Evolutionary conservation across 2,888 invertebrate genomes (phyloP), one percentile per base, ranked within the genome.

Genomic region (Epinotia brunnichana): DNA sequence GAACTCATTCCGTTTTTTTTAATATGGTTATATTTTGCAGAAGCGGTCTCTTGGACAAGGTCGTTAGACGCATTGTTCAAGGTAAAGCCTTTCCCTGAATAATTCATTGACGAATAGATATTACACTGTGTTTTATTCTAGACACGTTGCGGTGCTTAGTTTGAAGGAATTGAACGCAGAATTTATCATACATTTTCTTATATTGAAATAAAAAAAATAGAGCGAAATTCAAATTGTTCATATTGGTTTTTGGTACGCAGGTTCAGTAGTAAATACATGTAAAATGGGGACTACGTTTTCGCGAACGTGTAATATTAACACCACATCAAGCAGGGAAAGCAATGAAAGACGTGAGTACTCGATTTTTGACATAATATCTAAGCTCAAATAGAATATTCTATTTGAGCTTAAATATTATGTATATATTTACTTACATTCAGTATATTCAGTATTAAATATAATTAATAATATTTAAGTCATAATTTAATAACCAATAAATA

Each of bases 231-330:
- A 64, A 76, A 76, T 67, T 68, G 61, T 54, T 75, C 70, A 41
- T 63, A 56, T 29, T 71, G 70, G 54, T 74, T 80, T 51, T 77
- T 60, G 11, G 10, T 56, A 56, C 56, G 48, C 72, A 83, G 84
- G 79, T 75, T 69, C 79, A 57, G 51, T 77, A 62, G 35, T 71
- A 71, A 67, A 73, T 78, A 78, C 75, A 63, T 85, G 76, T 70
- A 81, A 74, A 78, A 94, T 94, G 94, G 94, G 94, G 72, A 89
- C 87, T 78, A 88, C 91, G 10, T 88, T 87, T 79, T 90, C 92
- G 71, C 91, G 89, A 85, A 91, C 92, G 0, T 93, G 90, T 84
- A 89, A 91, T 48, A 92, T 92, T 1, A 90, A 89, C 77, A 85
- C 84, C 77, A 84, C 83, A 41, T 83, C 81, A 73, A 73, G 79